Conservation (phyloP, 1,140 invertebrate species). For the Meloidogyne chitwoodi region DNA sequence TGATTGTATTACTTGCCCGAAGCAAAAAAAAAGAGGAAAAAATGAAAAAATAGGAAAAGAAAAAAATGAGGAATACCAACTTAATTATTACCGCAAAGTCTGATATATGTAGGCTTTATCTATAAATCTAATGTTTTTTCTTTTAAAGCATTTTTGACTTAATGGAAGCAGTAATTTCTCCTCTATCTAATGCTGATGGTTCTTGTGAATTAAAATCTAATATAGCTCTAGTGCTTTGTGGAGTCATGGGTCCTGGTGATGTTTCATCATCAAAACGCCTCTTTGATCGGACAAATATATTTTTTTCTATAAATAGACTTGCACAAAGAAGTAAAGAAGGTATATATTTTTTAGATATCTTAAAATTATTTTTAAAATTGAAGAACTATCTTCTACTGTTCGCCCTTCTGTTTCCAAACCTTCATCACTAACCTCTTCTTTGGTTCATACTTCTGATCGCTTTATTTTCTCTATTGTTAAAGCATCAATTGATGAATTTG, state of each 20-base stretch:
- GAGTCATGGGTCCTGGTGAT: conserved; percentile 28
- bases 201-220: conserved; percentile 21
- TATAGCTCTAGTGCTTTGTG: conserved; percentile 11
- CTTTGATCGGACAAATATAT: conserved; percentile 23
- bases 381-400: background rate
- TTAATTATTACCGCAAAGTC: no score
- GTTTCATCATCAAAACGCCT: conserved; percentile 18
- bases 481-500: conserved; percentile 22
- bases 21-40: no score
- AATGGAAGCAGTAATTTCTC: conserved; percentile 11
- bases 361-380: background rate
- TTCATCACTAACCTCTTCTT: background rate
- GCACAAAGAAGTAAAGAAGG: conserved; percentile 6
- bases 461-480: conserved; percentile 29
- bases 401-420: background rate
- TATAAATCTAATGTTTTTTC: no score
- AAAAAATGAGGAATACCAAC: no score
- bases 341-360: background rate
- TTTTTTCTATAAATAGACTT: conserved; percentile 20
- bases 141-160: background rate
- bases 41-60: no score
- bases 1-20: no score
- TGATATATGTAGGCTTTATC: no score
- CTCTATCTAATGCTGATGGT: conserved; percentile 20
- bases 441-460: background rate